Base-by-base conservation (phyloP, 2,113 vertebrate genomes). In the Platichthys stellatus region DNA sequence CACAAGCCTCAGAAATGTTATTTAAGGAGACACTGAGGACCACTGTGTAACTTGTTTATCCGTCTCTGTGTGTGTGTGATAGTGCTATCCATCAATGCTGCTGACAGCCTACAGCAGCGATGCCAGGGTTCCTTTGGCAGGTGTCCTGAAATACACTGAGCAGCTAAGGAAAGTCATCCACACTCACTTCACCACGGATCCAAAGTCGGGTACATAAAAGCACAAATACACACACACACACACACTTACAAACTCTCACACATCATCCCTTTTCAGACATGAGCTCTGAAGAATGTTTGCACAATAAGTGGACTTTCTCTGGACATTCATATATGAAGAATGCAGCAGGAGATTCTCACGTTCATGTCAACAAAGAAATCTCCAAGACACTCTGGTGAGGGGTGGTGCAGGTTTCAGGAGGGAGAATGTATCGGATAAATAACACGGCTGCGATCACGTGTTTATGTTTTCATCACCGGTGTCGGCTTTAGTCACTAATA, bases 81-180 rank as follows among this genome's bases (percentile, higher is more conserved):
- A 98, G 97, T 60, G 68, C 74, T 99, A 99, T 63, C 98, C 98
- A 59, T 96, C 98, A 0, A 74, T 98, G 92, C 93, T 97, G 81
- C 96, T 99, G 92, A 97, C 96, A 2, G 97, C 95, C 0, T 97
- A 96, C 83, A 94, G 94, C 40, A 93, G 89, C 0, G 98, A 99
- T 62, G 89, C 93, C 53, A 94, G 96, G 65, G 64, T 97, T 51
- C 95, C 96, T 56, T 71, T 97, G 66, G 71, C 82, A 21, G 96
- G 97, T 54, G 90, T 98, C 35, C 14, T 96, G n/a, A 93, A 53
- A 65, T 99, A 98, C 20, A 84, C 93, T 0, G 86, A 94, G 75
- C 94, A 89, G 70, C 90, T 99, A 17, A 93, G 93, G 76, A 86
- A 90, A 62, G 97, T 96, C 12, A 20, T 93, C 1, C 61, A 83